Evolutionary conservation across 2,888 invertebrate species (phyloP).

Genomic region (Ectemnius continuus): DNA sequence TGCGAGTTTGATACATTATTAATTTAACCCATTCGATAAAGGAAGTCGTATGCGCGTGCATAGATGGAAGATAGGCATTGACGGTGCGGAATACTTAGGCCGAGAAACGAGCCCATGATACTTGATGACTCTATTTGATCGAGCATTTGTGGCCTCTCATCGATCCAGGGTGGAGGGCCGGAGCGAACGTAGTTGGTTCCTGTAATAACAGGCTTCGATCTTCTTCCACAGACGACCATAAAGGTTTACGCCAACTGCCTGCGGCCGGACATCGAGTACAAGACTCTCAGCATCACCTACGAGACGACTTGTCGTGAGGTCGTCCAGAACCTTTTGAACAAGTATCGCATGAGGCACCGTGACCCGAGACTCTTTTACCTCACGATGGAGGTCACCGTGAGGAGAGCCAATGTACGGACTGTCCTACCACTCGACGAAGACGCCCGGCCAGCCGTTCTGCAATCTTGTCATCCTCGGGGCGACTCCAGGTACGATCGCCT

Average conservation of each 20-base stretch:
- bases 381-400: conserved; percentile 95
- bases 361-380: conserved; percentile 96
- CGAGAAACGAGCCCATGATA: not conserved
- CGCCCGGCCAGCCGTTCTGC: conserved; percentile 92
- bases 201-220: conserved; percentile 24
- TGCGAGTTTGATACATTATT: not conserved
- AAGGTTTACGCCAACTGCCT: conserved; percentile 94
- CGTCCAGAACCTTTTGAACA: conserved; percentile 89
- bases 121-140: conserved; percentile 31
- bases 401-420: conserved; percentile 90
- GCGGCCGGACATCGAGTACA: conserved; percentile 96
- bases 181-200: conserved; percentile 1
- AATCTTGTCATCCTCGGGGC: conserved; percentile 95
- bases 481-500: conserved; percentile 86
- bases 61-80: not conserved
- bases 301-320: conserved; percentile 93
- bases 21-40: not conserved
- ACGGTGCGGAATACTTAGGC: not conserved
- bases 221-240: conserved; percentile 88
- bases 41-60: not conserved
- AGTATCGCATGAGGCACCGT: conserved; percentile 94
- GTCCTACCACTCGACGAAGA: conserved; percentile 92
- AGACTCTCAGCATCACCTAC: conserved; percentile 93
- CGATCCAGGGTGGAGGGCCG: not conserved
- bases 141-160: not conserved